Percentiles rank a stretch among this genome's conserved stretches.
Evolutionary conservation across 2,113 vertebrate species (phyloP).

Genomic region (Micromys minutus): DNA sequence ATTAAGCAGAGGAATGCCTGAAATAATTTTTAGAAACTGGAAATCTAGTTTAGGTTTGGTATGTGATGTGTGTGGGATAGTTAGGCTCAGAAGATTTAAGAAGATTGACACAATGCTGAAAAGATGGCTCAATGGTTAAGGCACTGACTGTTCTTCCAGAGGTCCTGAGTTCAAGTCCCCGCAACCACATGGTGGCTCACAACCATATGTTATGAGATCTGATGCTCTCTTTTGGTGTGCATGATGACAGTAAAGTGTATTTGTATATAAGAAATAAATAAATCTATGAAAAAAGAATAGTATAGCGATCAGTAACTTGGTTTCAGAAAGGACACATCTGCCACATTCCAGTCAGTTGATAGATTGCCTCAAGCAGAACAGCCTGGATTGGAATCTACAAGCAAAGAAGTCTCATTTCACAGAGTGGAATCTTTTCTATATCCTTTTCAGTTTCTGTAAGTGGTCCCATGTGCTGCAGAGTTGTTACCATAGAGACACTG

Average conservation of each 20-base stretch:
- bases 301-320: neutral
- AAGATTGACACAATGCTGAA: neutral
- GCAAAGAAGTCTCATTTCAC: constrained; percentile 94
- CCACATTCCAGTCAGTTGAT: constrained; percentile 68
- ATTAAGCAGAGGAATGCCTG: constrained; percentile 24
- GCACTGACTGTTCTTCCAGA: no score
- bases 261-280: no score
- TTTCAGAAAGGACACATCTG: constrained; percentile 78
- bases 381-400: constrained; percentile 88
- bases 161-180: no score
- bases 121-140: no score
- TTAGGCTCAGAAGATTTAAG: neutral
- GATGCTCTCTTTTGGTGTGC: no score
- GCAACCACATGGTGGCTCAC: no score
- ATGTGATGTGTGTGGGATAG: neutral
- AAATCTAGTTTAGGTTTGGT: constrained; percentile 5
- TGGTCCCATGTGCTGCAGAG: neutral
- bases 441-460: constrained; percentile 86
- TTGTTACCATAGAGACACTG: neutral
- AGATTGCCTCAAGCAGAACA: constrained; percentile 76
- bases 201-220: no score
- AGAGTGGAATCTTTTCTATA: constrained; percentile 97
- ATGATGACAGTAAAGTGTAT: no score
- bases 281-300: no score
- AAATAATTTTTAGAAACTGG: constrained; percentile 28